Evolutionary conservation across 64 coral and sea anemone genomes (phyloP), one percentile per base, ranked within the genome.

Genomic region (Actinia tenebrosa): DNA sequence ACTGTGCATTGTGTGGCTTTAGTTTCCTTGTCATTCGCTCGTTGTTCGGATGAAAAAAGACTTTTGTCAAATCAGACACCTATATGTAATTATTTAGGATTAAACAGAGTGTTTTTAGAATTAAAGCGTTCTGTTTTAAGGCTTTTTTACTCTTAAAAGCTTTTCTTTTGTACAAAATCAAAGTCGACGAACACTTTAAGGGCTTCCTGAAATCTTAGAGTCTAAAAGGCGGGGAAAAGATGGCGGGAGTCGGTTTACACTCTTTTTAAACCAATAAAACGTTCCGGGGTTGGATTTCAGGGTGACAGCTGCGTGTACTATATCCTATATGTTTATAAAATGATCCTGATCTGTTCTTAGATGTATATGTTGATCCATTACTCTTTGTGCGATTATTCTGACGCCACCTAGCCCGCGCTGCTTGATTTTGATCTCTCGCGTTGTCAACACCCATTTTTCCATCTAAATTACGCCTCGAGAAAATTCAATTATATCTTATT

Each of bases 271-370:
- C 69, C 69, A 75, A 75, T 42, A 75, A 75, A 75, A 75, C 42
- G 69, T 75, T 75, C 69, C 69, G 69, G 69, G n/a, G 69, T 75
- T 75, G 69, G 69, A 75, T 75, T 75, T 75, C 69, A 75, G 69
- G 14, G 42, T 8, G 69, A 3, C 69, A 75, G 69, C 69, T 75
- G 69, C 69, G 42, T 75, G 23, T 30, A 75, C 23, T 75, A 75
- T 1, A 75, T 75, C 23, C 9, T 14, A 30, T 30, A 75, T 75
- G 69, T 75, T 75, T 75, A 30, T 75, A 75, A 75, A 75, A 30
- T 75, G 69, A 75, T 75, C 69, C 69, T 30, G 69, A 75, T 75
- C 25, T 27, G n/a, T 27, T 37, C 3, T 14, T 23, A 23, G 17
- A 22, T 66, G 22, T 66, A 66, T 58, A 50, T 50, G 3, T 50